Base-by-base conservation (phyloP, 2,797 vertebrate genomes). In the Labroides dimidiatus region DNA sequence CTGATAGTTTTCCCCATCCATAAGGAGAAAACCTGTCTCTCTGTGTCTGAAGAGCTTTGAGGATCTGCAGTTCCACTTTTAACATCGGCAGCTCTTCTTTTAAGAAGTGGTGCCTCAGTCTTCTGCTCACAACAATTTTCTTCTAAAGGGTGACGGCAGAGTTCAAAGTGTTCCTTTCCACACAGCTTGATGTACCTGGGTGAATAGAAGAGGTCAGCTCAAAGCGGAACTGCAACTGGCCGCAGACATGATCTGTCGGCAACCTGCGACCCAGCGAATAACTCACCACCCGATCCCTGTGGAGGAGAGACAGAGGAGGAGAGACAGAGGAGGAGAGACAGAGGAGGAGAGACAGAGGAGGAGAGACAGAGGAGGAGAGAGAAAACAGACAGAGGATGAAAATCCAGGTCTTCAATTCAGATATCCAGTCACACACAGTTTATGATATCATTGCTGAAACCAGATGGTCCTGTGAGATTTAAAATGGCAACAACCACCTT, bases 161-260 rank as follows among this genome's bases (percentile, higher is more conserved):
- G n/a, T n/a, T n/a, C n/a, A n/a, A n/a, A 9, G n/a, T 16, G 14
- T 50, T 6, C 24, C 17, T 54, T 36, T 27, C n/a, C 11, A 12
- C 4, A 27, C 17, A 36, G 50, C 51, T 3, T 17, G 0, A 20
- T 0, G 47, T 87, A 99, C 97, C 97, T 95, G 95, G 96, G 75
- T 99, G 96, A 79, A 97, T 97, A 53, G 96, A 96, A 50, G 96
- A 96, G 72, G 95, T 96, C 93, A 98, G 95, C 93, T 98, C 96
- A 90, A 99, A 99, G 85, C 97, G 93, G 81, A 99, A 99, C 83
- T 98, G 97, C 86, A 99, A 93, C 85, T 99, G 97, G 55, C 97
- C 97, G 65, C 97, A 99, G 84, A 99, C 96, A 23, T 99, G 97
- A 84, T 99, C 97, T 51, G 97, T 99, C 23, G 97, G 97, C 80